phyloP scores from a whole-genome alignment of 2,797 vertebrate genomes.

The Loris lydekkerianus region DNA sequence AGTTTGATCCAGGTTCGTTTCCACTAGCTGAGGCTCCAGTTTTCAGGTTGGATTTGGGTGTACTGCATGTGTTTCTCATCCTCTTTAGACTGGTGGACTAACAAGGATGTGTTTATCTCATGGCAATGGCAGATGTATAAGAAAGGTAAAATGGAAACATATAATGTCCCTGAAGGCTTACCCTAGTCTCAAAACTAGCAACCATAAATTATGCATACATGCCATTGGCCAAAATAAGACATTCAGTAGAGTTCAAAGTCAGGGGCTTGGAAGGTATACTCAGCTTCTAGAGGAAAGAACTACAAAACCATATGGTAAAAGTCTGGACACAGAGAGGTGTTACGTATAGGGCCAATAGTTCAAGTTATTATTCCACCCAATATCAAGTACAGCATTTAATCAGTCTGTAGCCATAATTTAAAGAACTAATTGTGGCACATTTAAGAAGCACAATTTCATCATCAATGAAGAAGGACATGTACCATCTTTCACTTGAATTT shows the following conservation, averaged over 20 bases:
- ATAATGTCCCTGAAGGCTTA: background rate
- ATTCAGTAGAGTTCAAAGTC: background rate
- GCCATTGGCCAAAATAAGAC: background rate
- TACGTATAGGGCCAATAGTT: background rate
- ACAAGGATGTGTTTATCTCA: background rate
- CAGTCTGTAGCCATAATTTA: background rate
- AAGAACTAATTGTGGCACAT: background rate
- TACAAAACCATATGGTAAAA: background rate
- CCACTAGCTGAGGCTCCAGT: background rate
- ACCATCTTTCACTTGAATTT: background rate
- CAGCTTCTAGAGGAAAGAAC: background rate
- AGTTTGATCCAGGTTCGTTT: background rate
- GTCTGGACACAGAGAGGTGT: background rate
- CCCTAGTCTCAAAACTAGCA: background rate
- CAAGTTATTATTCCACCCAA: background rate
- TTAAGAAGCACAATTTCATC: background rate
- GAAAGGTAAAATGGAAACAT: background rate
- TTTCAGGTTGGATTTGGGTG: background rate
- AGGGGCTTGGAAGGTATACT: background rate
- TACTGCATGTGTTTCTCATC: background rate
- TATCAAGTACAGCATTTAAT: background rate
- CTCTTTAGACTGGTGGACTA: background rate
- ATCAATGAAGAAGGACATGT: background rate
- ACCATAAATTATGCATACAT: background rate
- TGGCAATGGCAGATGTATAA: background rate